Evolutionary conservation across 1,140 invertebrate genomes (phyloP), one percentile per base, ranked within the genome.

Genomic region (Thrips palmi): DNA sequence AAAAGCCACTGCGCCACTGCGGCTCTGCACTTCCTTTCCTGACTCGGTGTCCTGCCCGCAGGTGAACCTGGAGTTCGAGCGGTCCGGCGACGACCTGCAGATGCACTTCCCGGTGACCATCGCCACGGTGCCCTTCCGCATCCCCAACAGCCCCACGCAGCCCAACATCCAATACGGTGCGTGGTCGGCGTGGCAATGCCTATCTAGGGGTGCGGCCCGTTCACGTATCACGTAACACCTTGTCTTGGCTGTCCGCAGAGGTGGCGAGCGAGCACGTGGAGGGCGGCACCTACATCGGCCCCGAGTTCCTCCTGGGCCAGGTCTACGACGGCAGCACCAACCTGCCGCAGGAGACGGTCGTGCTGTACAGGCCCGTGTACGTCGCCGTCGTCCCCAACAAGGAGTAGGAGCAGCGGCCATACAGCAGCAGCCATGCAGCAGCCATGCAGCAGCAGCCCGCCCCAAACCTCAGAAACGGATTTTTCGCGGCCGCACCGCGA

Each of bases 31-130:
- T n/a, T n/a, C n/a, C n/a, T n/a, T n/a, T n/a, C n/a, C n/a, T n/a
- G n/a, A n/a, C n/a, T n/a, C n/a, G n/a, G n/a, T n/a, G n/a, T n/a
- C n/a, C n/a, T n/a, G n/a, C n/a, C n/a, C n/a, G 30, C 51, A 80
- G 76, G 71, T 79, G 1, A 72, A 68, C 54, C 58, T 81, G 33
- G 67, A 74, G 47, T 67, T 74, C 54, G 73, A 75, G 48, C 74
- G 76, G 49, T 72, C 74, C 25, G 70, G 72, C 21, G 77, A 84
- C 48, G 68, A 75, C 47, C 63, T 85, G 30, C 65, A 76, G 47
- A 70, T 85, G 56, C 72, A 75, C 49, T 81, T 83, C 48, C 81
- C 81, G n/a, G 65, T 86, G 29, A 82, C 77, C 38, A 74, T 86
- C 47, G 79, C 74, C 17, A 84, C 80, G 11, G 70, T 81, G 45